Evolutionary conservation across 2,113 vertebrate genomes (phyloP).

Genomic region (Notarius lentiginosus): DNA sequence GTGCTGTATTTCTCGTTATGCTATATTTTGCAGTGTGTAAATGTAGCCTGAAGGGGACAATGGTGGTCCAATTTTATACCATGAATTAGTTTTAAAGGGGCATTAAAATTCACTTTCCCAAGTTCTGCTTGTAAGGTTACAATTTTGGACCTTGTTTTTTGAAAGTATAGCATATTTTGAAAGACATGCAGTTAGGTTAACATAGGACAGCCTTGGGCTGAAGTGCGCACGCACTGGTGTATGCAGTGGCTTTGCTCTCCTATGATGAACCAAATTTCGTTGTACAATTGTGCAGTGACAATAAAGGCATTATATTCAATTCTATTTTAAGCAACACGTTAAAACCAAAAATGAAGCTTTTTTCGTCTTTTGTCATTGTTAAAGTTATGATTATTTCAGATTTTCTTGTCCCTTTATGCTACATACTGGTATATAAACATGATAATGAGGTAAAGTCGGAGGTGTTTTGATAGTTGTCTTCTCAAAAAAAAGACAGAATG

Average conservation of each 20-base stretch:
- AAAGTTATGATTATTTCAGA: background rate
- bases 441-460: background rate
- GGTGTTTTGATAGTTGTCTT: background rate
- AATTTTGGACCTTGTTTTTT: background rate
- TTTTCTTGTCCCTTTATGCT: background rate
- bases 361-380: background rate
- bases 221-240: too few relatives aligned
- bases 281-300: too few relatives aligned
- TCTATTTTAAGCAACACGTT: background rate
- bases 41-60: background rate
- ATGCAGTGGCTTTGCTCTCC: too few relatives aligned
- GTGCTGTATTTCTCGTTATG: background rate
- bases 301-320: too few relatives aligned
- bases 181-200: too few relatives aligned
- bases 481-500: background rate
- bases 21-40: background rate
- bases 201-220: too few relatives aligned
- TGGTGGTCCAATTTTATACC: background rate
- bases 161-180: background rate
- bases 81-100: background rate
- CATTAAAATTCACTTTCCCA: background rate
- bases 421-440: background rate
- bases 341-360: background rate
- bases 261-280: too few relatives aligned
- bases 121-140: background rate